A percentile compares a stretch with the other conserved stretches of the same genome.
These are phyloP conservation scores for Amphimedon queenslandica DNA, from an alignment of 37 sponge, comb jelly and placozoan genomes.

Conservation along the genomic window DNA sequence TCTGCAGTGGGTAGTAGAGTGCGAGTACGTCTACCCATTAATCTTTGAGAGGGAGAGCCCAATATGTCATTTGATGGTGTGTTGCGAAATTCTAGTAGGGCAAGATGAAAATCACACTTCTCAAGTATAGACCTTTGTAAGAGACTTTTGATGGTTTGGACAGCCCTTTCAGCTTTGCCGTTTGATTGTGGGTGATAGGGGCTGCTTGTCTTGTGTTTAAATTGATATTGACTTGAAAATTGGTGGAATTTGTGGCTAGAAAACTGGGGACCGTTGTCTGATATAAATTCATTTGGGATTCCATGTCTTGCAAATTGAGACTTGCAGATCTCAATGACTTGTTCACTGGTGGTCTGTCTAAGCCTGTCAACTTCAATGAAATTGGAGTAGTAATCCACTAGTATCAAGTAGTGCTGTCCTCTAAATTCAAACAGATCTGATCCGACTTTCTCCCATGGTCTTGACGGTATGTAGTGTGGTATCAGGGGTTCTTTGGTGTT, in stretches of 20 bases:
- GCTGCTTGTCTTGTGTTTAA: constrained; percentile 30
- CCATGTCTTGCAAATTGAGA: constrained; percentile 38
- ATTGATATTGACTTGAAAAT: constrained; percentile 26
- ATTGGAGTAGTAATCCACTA: constrained; percentile 36
- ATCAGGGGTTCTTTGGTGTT: constrained; percentile 11
- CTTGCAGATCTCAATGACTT: constrained; percentile 29
- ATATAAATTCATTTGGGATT: constrained; percentile 26
- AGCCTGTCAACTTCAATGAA: constrained; percentile 40
- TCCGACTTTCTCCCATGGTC: constrained; percentile 44
- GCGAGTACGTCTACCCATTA: constrained; percentile 30
- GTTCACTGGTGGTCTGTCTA: neutral
- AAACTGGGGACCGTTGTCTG: constrained; percentile 51
- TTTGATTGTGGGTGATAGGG: constrained; percentile 45
- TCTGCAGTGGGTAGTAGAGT: constrained; percentile 24
- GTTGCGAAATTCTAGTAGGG: constrained; percentile 41
- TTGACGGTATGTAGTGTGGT: constrained; percentile 23
- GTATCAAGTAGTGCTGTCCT: constrained; percentile 28
- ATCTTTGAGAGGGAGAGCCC: constrained; percentile 51
- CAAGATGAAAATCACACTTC: constrained; percentile 39
- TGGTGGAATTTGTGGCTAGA: constrained; percentile 11
- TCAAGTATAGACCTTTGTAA: too few species aligned
- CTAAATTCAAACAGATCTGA: constrained; percentile 37
- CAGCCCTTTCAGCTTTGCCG: constrained; percentile 50
- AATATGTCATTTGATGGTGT: constrained; percentile 30
- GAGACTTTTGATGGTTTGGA: constrained; percentile 37